Evolutionary conservation across 1,140 invertebrate species (phyloP).

Genomic region (Lepidotrigona ventralis): DNA sequence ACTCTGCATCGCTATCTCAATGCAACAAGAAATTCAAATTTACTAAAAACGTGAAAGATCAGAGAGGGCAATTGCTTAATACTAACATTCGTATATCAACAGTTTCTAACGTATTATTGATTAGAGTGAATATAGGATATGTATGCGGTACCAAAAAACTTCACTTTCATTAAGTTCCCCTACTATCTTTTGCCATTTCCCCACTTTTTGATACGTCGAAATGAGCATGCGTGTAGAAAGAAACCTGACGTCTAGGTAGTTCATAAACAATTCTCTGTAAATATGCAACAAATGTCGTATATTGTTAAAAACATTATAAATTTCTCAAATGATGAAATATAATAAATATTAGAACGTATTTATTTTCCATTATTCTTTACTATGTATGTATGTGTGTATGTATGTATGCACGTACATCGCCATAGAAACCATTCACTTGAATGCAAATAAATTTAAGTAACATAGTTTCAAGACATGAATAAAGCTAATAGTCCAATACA

Average conservation of each 20-base stretch:
- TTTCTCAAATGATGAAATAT: background rate
- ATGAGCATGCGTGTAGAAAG: slow-evolving; percentile 8
- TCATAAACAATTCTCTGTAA: background rate
- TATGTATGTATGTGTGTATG: background rate
- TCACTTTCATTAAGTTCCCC: slow-evolving; percentile 29
- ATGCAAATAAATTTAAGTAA: slow-evolving; percentile 4
- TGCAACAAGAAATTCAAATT: background rate
- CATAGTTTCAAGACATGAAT: background rate
- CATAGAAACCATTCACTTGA: slow-evolving; percentile 13
- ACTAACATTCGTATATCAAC: slow-evolving; percentile 36
- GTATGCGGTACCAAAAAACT: slow-evolving; percentile 25
- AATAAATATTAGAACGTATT: background rate
- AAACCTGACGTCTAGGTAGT: background rate
- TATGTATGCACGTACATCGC: background rate
- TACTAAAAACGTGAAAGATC: slow-evolving; percentile 8
- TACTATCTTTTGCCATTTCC: slow-evolving; percentile 7
- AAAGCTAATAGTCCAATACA: background rate
- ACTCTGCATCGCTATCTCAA: slow-evolving; percentile 89
- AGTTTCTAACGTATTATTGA: slow-evolving; percentile 50
- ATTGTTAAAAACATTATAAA: background rate
- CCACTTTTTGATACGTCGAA: background rate
- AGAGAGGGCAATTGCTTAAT: background rate
- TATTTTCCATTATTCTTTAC: background rate
- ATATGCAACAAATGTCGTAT: background rate
- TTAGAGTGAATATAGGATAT: slow-evolving; percentile 23